A percentile compares a stretch with the other conserved stretches of the same genome.
These are phyloP conservation scores for Aradophagus sp. DNA, from an alignment of 1,140 invertebrate species.

Conservation along the genomic window DNA sequence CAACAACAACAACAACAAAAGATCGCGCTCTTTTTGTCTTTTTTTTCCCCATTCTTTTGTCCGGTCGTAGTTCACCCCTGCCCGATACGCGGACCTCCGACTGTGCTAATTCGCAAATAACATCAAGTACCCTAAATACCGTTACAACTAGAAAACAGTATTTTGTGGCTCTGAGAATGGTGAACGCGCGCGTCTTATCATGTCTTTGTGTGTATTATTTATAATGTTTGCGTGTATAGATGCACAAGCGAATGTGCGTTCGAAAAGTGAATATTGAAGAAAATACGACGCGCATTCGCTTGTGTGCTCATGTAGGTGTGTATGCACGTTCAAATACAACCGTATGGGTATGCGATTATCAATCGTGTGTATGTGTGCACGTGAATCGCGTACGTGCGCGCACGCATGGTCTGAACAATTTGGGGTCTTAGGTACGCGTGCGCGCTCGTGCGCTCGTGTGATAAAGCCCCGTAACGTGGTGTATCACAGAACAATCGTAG, in stretches of 20 bases:
- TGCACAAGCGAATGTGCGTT: neutral
- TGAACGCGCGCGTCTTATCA: constrained; percentile 8
- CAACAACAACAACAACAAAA: constrained; percentile 21
- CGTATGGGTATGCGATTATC: neutral
- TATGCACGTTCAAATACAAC: constrained; percentile 21
- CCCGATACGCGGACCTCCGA: constrained; percentile 8
- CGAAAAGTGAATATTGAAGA: no score
- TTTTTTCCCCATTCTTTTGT: no score
- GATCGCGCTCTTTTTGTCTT: no score
- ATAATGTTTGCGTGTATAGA: neutral
- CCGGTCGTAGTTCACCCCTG: constrained; percentile 4
- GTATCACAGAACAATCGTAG: constrained; percentile 76
- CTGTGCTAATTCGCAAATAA: constrained; percentile 28
- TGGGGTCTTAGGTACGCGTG: constrained; percentile 6
- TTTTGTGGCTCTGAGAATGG: constrained; percentile 23
- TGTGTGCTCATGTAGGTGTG: constrained; percentile 11
- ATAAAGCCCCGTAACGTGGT: constrained; percentile 75
- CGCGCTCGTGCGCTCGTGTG: constrained; percentile 65
- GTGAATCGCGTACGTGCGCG: constrained; percentile 6
- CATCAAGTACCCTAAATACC: constrained; percentile 40
- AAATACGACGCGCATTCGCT: neutral
- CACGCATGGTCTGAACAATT: constrained; percentile 23
- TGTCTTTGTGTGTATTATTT: neutral
- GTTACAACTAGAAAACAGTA: constrained; percentile 50
- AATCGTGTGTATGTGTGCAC: constrained; percentile 48